These are phyloP conservation scores for Tautogolabrus adspersus DNA, from an alignment of 2,113 vertebrate genomes.

Conservation along the genomic window DNA sequence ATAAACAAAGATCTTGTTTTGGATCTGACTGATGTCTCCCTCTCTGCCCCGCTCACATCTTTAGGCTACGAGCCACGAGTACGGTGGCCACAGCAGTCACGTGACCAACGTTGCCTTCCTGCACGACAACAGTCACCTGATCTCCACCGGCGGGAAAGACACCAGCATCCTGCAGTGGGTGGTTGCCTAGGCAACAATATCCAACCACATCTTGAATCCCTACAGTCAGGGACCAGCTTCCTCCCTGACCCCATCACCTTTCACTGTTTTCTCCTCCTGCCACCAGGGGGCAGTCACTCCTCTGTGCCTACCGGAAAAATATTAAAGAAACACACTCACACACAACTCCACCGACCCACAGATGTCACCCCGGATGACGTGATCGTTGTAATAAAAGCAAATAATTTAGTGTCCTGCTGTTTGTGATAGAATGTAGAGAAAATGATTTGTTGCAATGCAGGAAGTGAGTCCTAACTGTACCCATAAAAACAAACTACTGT, in stretches of 20 bases:
- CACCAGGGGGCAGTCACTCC: slow-evolving; percentile 77
- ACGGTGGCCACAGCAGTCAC: slow-evolving; percentile 94
- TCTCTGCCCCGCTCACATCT: not conserved
- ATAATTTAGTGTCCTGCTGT: slow-evolving; percentile 45
- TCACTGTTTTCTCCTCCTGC: slow-evolving; percentile 67
- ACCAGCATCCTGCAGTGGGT: slow-evolving; percentile 92
- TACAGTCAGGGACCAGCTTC: slow-evolving; percentile 12
- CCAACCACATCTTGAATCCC: slow-evolving; percentile 9
- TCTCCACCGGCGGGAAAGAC: slow-evolving; percentile 92
- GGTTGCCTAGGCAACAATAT: slow-evolving; percentile 76
- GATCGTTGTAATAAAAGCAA: slow-evolving; percentile 33
- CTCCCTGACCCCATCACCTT: not conserved
- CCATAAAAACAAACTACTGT: not conserved
- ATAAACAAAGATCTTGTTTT: too few species aligned
- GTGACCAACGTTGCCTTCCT: slow-evolving; percentile 94
- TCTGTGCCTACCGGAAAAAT: slow-evolving; percentile 74
- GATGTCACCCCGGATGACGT: slow-evolving; percentile 32
- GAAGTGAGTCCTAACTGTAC: slow-evolving; percentile 6
- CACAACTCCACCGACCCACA: slow-evolving; percentile 2
- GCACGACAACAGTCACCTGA: slow-evolving; percentile 86
- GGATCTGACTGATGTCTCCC: too few species aligned
- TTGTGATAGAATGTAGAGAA: slow-evolving; percentile 49
- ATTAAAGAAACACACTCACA: not conserved
- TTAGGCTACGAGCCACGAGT: slow-evolving; percentile 88
- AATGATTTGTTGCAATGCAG: slow-evolving; percentile 17